Conservation (phyloP, 2,888 invertebrate genomes). For the Apantesis nais region DNA sequence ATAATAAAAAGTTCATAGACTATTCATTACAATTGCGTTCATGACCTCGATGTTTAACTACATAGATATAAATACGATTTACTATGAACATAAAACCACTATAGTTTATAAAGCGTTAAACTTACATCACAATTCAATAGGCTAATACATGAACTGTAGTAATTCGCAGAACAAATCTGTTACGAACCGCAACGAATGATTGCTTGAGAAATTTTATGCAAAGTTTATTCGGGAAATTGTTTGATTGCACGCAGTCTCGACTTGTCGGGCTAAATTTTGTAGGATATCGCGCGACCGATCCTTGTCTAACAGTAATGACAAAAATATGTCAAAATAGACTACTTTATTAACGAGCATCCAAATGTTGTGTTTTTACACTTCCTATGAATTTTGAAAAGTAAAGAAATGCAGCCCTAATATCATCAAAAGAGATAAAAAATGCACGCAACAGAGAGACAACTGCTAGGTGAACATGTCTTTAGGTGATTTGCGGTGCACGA, state of each 20-base stretch:
- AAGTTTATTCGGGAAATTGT: not conserved
- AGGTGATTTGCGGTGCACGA: not conserved
- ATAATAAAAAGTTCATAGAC: not conserved
- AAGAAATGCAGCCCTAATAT: too few relatives aligned
- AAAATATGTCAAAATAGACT: not conserved
- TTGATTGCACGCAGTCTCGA: not conserved
- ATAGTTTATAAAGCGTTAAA: not conserved
- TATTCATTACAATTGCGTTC: not conserved
- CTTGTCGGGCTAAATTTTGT: too few relatives aligned
- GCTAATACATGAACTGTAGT: not conserved
- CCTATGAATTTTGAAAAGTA: too few relatives aligned
- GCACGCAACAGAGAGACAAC: too few relatives aligned
- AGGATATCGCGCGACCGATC: too few relatives aligned
- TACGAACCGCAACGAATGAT: slow-evolving; percentile 1
- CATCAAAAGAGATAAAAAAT: too few relatives aligned
- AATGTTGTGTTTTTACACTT: too few relatives aligned
- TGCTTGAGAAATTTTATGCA: not conserved
- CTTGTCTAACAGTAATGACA: not conserved
- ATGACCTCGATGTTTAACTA: slow-evolving; percentile 6
- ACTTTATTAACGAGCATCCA: not conserved
- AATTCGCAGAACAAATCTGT: slow-evolving; percentile 4
- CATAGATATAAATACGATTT: slow-evolving; percentile 1
- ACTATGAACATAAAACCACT: slow-evolving; percentile 7
- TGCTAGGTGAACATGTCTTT: not conserved
- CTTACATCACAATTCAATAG: slow-evolving; percentile 7